Evolutionary conservation across 2,888 invertebrate species (phyloP), one percentile per base, ranked within the genome.

Genomic region (Hypselothyrea guttata): DNA sequence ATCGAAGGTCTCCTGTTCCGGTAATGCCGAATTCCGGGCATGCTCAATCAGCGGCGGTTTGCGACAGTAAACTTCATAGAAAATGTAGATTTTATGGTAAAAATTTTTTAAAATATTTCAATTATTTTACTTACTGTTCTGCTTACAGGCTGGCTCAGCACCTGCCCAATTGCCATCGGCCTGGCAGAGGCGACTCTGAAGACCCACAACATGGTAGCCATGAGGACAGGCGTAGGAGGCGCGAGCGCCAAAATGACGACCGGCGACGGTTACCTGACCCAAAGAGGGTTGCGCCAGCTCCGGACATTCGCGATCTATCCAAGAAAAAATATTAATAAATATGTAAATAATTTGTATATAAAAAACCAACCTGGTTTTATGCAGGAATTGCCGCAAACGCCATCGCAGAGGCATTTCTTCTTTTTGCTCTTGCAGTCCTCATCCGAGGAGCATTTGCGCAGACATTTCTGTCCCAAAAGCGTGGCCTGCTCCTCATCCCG

Each of bases 341-440:
- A 16, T 5, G 0, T 18, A 7, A 15, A n/a, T n/a, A n/a, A n/a
- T n/a, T n/a, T n/a, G n/a, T n/a, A n/a, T n/a, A n/a, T n/a, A n/a
- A n/a, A n/a, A n/a, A 87, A 96, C 96, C 53, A 4, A 97, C 97
- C 96, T 89, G 97, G 98, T 89, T 98, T 98, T 76, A 99, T 97
- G 90, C 99, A 99, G 49, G 98, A 98, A 94, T 97, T 95, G 55
- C 99, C 99, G 87, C 99, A 99, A 1, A 95, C 94, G 42, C 98
- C 98, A 88, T 99, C 99, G 89, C 99, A 99, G 65, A 98, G 92
- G 88, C 99, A 99, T 88, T 97, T 95, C 91, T 98, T 98, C 91
- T 97, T 96, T 91, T 96, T 96, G 88, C 98, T 98, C 90, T 97
- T 97, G 90, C 99, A 99, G 89, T 98, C 98, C 87, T 96, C 96